phyloP scores from a whole-genome alignment of 2,888 invertebrate species.

The Netelia melanura region DNA sequence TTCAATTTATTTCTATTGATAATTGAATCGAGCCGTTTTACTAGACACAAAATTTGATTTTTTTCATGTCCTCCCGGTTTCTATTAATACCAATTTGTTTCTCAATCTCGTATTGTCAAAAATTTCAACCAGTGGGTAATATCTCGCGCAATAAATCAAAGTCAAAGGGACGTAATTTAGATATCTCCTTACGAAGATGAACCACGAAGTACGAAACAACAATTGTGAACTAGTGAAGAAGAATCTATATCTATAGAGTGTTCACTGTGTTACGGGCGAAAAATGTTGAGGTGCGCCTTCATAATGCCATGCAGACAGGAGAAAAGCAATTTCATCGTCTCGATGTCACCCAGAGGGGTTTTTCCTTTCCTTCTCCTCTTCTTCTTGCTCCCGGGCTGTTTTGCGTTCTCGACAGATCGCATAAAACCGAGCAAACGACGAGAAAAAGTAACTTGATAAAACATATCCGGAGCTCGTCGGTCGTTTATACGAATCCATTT shows the following conservation, averaged over 20 bases:
- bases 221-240: too few species aligned
- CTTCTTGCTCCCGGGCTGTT: not conserved
- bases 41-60: too few species aligned
- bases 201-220: too few species aligned
- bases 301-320: constrained; percentile 54
- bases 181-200: too few species aligned
- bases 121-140: too few species aligned
- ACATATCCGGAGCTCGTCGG: constrained; percentile 56
- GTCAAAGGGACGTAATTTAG: too few species aligned
- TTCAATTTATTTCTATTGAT: too few species aligned
- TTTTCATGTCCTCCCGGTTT: too few species aligned
- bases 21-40: too few species aligned
- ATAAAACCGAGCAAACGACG: constrained; percentile 34
- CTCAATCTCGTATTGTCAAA: not conserved
- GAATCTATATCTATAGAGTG: constrained; percentile 6
- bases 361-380: constrained; percentile 23
- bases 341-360: constrained; percentile 52
- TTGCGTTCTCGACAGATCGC: constrained; percentile 21
- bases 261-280: constrained; percentile 1
- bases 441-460: constrained; percentile 63
- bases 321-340: constrained; percentile 64
- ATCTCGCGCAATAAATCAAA: too few species aligned
- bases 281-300: constrained; percentile 3
- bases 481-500: constrained; percentile 65
- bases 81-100: not conserved